Conservation (phyloP, 2,888 invertebrate species). For the Leucophenga montana region DNA sequence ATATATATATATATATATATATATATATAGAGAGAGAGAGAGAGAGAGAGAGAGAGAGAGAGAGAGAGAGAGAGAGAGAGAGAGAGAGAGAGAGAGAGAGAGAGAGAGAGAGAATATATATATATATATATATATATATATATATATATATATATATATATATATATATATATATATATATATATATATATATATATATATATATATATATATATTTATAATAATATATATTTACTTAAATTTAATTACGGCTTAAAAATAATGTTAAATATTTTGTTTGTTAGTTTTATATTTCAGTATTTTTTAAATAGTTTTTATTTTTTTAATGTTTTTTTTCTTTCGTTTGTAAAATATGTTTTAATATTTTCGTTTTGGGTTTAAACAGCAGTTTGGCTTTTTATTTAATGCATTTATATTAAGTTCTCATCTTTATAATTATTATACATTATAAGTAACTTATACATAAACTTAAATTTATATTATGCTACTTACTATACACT, state of each 20-base stretch:
- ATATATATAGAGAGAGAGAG: too few relatives aligned
- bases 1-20: too few relatives aligned
- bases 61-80: too few relatives aligned
- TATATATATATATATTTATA: neutral
- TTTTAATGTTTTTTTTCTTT: neutral
- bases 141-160: neutral
- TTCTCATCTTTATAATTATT: constrained; percentile 36
- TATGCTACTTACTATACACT: neutral
- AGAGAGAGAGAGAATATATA: too few relatives aligned
- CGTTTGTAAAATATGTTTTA: neutral
- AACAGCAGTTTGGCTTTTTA: neutral
- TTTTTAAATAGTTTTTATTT: neutral
- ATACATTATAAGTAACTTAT: neutral
- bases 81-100: too few relatives aligned
- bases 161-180: neutral
- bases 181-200: constrained; percentile 8
- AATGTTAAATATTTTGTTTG: constrained; percentile 1
- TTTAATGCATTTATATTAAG: constrained; percentile 26
- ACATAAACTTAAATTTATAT: too few relatives aligned
- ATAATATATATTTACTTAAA: constrained; percentile 11
- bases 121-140: constrained; percentile 12
- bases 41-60: too few relatives aligned
- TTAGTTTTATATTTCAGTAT: neutral
- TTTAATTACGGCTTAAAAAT: neutral
- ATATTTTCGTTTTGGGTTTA: constrained; percentile 10